These are phyloP conservation scores for Pteronura brasiliensis DNA, from an alignment of 2,113 vertebrate species.

Conservation along the genomic window DNA sequence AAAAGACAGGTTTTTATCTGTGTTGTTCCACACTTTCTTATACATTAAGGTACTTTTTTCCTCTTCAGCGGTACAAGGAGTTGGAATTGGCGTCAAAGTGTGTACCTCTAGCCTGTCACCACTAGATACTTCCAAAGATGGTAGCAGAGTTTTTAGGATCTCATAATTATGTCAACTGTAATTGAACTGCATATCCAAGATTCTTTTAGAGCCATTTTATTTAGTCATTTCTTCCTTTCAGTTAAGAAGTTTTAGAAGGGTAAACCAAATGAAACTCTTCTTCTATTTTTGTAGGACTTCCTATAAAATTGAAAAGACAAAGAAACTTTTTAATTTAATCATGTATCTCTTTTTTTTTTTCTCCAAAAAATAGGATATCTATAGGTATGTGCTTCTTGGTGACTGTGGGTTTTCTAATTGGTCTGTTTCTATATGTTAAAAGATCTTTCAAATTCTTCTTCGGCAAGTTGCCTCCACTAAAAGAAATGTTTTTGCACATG, in stretches of 20 bases:
- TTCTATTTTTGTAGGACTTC: not conserved
- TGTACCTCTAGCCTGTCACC: not conserved
- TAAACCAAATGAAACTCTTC: not conserved
- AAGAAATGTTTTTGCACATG: not conserved
- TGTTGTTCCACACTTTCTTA: not conserved
- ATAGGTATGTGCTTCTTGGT: not conserved
- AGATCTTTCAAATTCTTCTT: not conserved
- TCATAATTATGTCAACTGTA: not conserved
- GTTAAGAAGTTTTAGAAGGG: not conserved
- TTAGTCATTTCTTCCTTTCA: slow-evolving; percentile 26
- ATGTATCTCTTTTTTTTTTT: not conserved
- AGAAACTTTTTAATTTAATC: not conserved
- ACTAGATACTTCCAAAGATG: not conserved
- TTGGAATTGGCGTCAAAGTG: not conserved
- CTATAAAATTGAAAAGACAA: not conserved
- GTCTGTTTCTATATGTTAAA: not conserved
- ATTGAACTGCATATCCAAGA: not conserved
- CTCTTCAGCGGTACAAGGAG: not conserved
- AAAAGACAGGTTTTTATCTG: not conserved
- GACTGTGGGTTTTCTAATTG: not conserved
- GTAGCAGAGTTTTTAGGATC: not conserved
- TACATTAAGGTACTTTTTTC: not conserved
- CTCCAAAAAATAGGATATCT: not conserved
- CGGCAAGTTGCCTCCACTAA: not conserved
- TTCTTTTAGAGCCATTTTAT: not conserved